Percentiles rank a stretch among this genome's conserved stretches.
Conservation (phyloP, 37 sponge, comb jelly and placozoan species). For the Bolinopsis microptera region DNA sequence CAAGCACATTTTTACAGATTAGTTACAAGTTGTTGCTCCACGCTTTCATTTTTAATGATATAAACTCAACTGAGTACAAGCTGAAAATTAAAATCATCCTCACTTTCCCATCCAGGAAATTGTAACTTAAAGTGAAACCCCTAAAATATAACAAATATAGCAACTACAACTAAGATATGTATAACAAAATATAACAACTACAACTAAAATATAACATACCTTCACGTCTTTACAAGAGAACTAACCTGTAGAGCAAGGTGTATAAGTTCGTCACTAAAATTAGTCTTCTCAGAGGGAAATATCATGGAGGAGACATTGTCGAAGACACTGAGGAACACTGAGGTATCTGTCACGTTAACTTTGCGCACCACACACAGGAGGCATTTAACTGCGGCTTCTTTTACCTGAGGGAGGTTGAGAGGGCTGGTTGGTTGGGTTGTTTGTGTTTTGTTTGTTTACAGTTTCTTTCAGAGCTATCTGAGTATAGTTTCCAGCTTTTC, state of each 20-base stretch:
- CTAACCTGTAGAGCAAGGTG: conserved; percentile 36
- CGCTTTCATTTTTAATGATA: no score
- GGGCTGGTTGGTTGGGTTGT: background rate
- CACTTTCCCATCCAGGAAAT: no score
- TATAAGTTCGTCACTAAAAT: conserved; percentile 22
- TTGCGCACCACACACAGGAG: conserved; percentile 33
- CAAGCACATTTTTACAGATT: no score
- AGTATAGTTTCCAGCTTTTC: background rate
- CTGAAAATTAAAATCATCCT: no score
- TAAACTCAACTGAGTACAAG: no score
- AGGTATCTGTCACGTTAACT: conserved; percentile 30
- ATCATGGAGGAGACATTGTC: conserved; percentile 34
- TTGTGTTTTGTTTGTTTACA: background rate
- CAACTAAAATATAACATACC: no score
- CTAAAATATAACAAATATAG: no score
- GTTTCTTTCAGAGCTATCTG: background rate
- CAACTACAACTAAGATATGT: no score
- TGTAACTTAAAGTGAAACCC: no score
- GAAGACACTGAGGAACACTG: conserved; percentile 25
- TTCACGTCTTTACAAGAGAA: no score
- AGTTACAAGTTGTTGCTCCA: no score
- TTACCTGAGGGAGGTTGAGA: conserved; percentile 25
- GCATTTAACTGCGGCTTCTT: conserved; percentile 27
- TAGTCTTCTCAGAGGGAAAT: conserved; percentile 47
- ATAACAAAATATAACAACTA: no score